Conservation (phyloP, 2,888 invertebrate species). For the Allacma fusca region DNA sequence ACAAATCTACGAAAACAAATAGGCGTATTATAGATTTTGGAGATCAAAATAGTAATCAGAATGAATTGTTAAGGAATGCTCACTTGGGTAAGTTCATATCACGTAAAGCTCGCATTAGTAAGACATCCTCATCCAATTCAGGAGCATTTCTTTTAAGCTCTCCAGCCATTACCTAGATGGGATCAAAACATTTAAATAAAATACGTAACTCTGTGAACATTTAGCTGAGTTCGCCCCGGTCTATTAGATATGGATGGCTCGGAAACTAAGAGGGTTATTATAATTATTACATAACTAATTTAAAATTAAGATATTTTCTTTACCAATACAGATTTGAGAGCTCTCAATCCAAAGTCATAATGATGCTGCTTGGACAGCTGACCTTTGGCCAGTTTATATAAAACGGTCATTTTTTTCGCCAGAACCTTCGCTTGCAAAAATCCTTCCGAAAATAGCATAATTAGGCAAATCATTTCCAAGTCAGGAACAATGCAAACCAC, state of each 20-base stretch:
- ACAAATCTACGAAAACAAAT: constrained; percentile 69
- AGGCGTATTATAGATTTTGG: too few species aligned
- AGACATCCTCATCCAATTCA: constrained; percentile 83
- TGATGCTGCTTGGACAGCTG: constrained; percentile 92
- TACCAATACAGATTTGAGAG: constrained; percentile 87
- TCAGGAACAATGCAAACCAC: constrained; percentile 93
- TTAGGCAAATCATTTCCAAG: constrained; percentile 88
- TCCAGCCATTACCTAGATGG: constrained; percentile 75
- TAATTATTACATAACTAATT: too few species aligned
- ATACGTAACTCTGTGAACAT: too few species aligned
- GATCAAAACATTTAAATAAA: too few species aligned
- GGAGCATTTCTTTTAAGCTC: constrained; percentile 81
- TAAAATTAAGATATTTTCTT: neutral
- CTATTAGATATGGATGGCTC: too few species aligned
- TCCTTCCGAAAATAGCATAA: constrained; percentile 91
- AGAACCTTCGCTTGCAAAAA: constrained; percentile 86
- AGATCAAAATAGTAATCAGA: too few species aligned
- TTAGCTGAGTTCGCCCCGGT: too few species aligned
- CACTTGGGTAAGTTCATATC: constrained; percentile 91
- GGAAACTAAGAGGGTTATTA: too few species aligned
- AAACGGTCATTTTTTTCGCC: constrained; percentile 92
- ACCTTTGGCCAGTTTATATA: constrained; percentile 85
- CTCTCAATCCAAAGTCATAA: constrained; percentile 92
- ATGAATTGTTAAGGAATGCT: too few species aligned
- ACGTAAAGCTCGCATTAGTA: constrained; percentile 87